Percentiles rank a stretch among this genome's conserved stretches.
Conservation (phyloP, 1,140 invertebrate genomes). For the Lordiphosa clarofinis region DNA sequence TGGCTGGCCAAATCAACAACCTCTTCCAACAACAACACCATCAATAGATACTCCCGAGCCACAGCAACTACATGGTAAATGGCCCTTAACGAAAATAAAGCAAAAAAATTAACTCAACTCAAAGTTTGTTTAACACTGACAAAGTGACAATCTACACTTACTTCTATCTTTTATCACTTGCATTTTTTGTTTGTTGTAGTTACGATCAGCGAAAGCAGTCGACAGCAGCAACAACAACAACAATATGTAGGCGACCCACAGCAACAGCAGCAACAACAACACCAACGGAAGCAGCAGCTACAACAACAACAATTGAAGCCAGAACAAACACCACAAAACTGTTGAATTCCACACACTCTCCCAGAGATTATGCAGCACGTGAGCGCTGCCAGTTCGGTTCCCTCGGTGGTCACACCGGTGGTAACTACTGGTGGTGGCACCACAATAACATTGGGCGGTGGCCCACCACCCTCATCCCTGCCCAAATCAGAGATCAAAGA, state of each 20-base stretch:
- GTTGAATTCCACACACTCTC: conserved; percentile 5
- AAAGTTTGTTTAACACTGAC: conserved; percentile 17
- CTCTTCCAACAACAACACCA: neutral
- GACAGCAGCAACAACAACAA: conserved; percentile 66
- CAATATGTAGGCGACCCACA: conserved; percentile 58
- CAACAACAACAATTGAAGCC: conserved; percentile 34
- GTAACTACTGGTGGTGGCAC: conserved; percentile 85
- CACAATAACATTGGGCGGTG: conserved; percentile 82
- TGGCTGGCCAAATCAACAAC: neutral
- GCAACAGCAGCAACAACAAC: conserved; percentile 28
- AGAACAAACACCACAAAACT: conserved; percentile 16
- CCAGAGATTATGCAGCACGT: conserved; percentile 58
- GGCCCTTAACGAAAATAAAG: neutral
- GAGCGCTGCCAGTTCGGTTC: conserved; percentile 67
- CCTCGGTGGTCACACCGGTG: conserved; percentile 78
- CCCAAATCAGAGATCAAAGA: conserved; percentile 80
- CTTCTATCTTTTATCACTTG: conserved; percentile 60
- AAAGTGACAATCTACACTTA: conserved; percentile 36
- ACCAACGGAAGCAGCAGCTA: conserved; percentile 4
- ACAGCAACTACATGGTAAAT: conserved; percentile 52
- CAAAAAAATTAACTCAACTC: neutral
- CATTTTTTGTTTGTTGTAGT: conserved; percentile 67
- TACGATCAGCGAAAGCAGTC: conserved; percentile 66
- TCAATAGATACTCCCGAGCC: conserved; percentile 3
- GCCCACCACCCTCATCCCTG: conserved; percentile 81